These are phyloP conservation scores for Progne subis DNA, from an alignment of 2,113 vertebrate genomes.

Conservation along the genomic window DNA sequence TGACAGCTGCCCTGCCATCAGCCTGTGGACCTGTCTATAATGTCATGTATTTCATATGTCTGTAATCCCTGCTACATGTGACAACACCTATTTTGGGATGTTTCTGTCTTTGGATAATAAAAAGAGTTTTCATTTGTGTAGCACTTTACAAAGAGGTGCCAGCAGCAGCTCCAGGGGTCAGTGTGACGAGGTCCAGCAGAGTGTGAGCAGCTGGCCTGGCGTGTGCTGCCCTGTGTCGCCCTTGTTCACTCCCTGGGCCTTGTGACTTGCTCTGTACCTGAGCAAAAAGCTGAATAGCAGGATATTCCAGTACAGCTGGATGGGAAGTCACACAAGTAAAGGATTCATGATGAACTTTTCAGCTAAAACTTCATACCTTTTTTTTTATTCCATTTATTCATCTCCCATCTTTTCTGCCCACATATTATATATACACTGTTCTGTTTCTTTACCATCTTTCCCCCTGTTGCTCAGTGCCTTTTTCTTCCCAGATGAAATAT, in stretches of 20 bases:
- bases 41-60: not conserved
- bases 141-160: not conserved
- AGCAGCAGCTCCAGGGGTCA: not conserved
- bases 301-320: not conserved
- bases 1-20: not conserved
- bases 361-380: not conserved
- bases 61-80: not conserved
- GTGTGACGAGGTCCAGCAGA: not conserved
- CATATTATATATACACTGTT: not conserved
- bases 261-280: not conserved
- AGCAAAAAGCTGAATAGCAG: not conserved
- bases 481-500: conserved; percentile 21
- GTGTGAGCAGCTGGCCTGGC: not conserved
- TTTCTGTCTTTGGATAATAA: not conserved
- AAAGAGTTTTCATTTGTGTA: not conserved
- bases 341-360: not conserved
- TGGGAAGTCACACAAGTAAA: not conserved
- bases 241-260: not conserved
- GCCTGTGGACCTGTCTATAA: not conserved
- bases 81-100: not conserved
- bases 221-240: fast-evolving
- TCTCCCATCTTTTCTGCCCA: not conserved
- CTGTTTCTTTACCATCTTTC: not conserved
- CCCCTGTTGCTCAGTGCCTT: not conserved
- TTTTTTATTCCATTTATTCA: not conserved